Evolutionary conservation across 2,888 invertebrate genomes (phyloP), one percentile per base, ranked within the genome.

Genomic region (Hylaea fasciaria): DNA sequence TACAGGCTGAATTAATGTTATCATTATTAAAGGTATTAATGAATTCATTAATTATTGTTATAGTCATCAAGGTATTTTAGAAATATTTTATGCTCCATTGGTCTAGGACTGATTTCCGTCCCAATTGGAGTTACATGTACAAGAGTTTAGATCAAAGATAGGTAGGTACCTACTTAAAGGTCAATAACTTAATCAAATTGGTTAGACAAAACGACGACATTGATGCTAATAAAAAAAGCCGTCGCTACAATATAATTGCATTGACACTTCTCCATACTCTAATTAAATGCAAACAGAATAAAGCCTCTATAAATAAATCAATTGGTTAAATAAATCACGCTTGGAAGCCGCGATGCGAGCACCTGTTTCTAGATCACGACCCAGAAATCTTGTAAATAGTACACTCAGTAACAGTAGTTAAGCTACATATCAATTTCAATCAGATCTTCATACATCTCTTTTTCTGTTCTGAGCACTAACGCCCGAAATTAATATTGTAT

Each of bases 281-380:
- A 69, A 69, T 69, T 66, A 66, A 32, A 32, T 32, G 32, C 32
- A 9, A 32, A 32, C 32, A 32, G 32, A 10, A 32, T 32, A 8
- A 32, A 32, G 53, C 50, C 46, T 57, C 66, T 67, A 67, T 67
- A 68, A 69, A 68, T 67, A 70, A 70, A 66, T 65, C 72, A 66
- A 73, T 74, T 75, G 72, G 72, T 70, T 67, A 68, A 69, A 74
- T 73, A 71, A 72, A 74, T 76, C 74, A 75, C 73, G 69, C 68
- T 66, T 70, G 61, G 66, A 61, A 67, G 60, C 62, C 45, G 48
- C 68, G 69, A 65, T 65, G 49, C 62, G 54, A 75, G 81, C 89
- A 89, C 89, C 89, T 89, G 89, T 88, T 89, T 85, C 78, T 85
- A 82, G 86, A 88, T 86, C 86, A 84, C 83, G 87, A 81, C 81